These are phyloP conservation scores for Tetramorium simillimum DNA, from an alignment of 1,140 invertebrate species.

Conservation along the genomic window DNA sequence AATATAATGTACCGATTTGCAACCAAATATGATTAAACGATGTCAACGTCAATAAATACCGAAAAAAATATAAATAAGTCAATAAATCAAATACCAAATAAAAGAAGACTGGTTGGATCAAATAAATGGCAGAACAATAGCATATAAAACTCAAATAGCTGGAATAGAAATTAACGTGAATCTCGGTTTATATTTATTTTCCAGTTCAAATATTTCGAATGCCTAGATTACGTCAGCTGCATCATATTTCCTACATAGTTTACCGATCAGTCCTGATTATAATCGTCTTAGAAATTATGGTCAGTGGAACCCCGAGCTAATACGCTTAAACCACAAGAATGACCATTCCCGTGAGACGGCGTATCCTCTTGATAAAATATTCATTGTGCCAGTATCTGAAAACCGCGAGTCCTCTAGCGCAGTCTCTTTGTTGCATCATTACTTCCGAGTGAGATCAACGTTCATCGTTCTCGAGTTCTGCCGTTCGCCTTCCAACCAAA, in stretches of 20 bases:
- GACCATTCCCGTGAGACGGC: neutral
- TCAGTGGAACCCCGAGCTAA: neutral
- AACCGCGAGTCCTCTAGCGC: conserved; percentile 26
- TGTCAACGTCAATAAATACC: neutral
- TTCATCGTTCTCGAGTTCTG: conserved; percentile 24
- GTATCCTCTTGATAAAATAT: conserved; percentile 45
- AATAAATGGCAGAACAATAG: neutral
- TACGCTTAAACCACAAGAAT: neutral
- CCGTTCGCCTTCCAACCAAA: conserved; percentile 28
- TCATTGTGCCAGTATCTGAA: conserved; percentile 38
- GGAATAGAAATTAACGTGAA: neutral
- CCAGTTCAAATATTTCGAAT: neutral
- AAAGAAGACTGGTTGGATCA: neutral
- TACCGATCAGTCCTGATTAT: conserved; percentile 17
- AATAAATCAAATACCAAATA: too few species aligned
- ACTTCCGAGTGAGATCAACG: conserved; percentile 60
- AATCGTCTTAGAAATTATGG: conserved; percentile 29
- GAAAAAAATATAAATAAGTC: too few species aligned
- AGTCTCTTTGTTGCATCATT: conserved; percentile 57
- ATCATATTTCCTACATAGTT: conserved; percentile 4
- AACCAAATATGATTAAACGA: neutral
- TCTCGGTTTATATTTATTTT: neutral
- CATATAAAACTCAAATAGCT: neutral
- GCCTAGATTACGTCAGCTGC: neutral
- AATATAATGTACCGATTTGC: neutral